Evolutionary conservation across 2,797 vertebrate species (phyloP).

Genomic region (Pampus argenteus): DNA sequence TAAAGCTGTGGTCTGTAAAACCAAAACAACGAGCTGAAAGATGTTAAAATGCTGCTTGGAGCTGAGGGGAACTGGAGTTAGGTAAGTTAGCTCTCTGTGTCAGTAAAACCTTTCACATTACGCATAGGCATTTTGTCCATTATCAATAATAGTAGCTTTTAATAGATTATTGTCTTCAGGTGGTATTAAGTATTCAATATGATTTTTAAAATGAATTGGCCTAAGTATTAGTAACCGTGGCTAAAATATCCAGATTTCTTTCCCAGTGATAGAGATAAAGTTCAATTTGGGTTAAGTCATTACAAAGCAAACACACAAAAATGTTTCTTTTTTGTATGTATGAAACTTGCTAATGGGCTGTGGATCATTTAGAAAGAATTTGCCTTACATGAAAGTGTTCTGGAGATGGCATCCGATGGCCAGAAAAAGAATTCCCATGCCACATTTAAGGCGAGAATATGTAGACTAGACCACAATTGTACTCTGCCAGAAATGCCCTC

Average conservation of each 20-base stretch:
- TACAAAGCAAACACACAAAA: background rate
- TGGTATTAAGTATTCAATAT: background rate
- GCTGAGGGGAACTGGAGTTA: background rate
- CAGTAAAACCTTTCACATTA: background rate
- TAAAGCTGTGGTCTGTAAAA: background rate
- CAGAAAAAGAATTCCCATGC: conserved; percentile 12
- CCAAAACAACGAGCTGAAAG: conserved; percentile 5
- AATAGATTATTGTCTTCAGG: conserved; percentile 4
- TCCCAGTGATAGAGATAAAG: no score
- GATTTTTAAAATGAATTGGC: background rate
- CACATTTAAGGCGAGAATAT: conserved; percentile 43
- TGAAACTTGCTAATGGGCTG: conserved; percentile 7
- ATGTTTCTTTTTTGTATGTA: conserved; percentile 6
- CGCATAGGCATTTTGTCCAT: background rate
- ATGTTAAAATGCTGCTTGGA: background rate
- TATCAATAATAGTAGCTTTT: conserved; percentile 11
- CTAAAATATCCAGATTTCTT: no score
- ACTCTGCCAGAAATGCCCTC: conserved; percentile 23
- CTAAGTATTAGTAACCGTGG: no score
- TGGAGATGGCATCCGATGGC: conserved; percentile 19
- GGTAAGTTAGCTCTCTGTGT: background rate
- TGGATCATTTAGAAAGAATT: conserved; percentile 22
- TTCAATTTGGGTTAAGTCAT: conserved; percentile 27
- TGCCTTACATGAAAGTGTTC: conserved; percentile 7
- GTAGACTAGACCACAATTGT: conserved; percentile 50